Conservation (phyloP, 2,797 vertebrate species). For the Enteromius radiatus region DNA sequence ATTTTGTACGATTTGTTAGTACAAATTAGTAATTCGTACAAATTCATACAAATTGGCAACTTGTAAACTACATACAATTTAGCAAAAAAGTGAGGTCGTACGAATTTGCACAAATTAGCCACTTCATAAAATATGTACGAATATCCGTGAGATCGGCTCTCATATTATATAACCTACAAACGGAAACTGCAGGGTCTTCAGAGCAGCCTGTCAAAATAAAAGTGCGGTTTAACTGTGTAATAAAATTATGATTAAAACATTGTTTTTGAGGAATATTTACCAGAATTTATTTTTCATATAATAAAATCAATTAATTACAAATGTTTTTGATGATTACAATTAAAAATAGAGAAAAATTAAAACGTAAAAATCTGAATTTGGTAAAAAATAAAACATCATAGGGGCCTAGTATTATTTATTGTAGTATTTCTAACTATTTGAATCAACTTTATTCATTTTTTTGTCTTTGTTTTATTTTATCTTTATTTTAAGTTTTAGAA, state of each 20-base stretch:
- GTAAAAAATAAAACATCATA: no score
- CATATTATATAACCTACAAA: neutral
- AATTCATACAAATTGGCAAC: no score
- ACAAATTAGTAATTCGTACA: no score
- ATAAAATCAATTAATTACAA: neutral
- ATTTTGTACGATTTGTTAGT: no score
- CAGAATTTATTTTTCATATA: no score
- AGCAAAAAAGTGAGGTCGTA: no score
- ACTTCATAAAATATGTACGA: no score
- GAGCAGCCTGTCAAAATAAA: neutral
- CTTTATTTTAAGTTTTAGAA: neutral
- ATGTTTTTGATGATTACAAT: conserved; percentile 1
- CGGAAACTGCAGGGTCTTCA: neutral
- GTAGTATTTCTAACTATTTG: neutral
- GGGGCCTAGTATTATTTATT: neutral
- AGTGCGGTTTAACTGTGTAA: neutral
- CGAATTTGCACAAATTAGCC: no score
- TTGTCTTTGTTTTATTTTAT: neutral
- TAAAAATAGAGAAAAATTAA: neutral
- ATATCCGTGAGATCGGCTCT: no score
- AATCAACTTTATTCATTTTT: neutral
- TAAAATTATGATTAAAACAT: neutral
- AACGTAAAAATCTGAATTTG: neutral
- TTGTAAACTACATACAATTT: no score
- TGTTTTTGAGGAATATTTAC: neutral